Evolutionary conservation across 2,888 invertebrate genomes (phyloP), one percentile per base, ranked within the genome.

Genomic region (Caradrina clavipalpis): DNA sequence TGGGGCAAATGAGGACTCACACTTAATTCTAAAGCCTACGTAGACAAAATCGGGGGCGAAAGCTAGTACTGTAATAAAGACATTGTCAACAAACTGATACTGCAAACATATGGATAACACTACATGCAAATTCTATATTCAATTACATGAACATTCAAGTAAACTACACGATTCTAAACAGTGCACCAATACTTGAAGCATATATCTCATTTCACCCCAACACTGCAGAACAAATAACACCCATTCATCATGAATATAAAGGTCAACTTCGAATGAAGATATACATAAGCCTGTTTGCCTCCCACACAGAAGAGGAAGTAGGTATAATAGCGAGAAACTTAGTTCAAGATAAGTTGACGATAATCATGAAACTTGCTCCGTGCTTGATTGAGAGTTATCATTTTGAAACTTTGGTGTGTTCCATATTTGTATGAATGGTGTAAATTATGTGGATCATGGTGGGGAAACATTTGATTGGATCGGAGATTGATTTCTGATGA

Each of bases 261-360:
- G 68, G 47, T 68, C 35, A 59, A 59, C 61, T 71, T 73, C 42
- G 64, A 80, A 64, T 73, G 59, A 74, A 45, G 63, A 73, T 71
- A 76, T 78, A 70, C 73, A 81, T 82, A 76, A 70, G 73, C 71
- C 57, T 72, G 66, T 81, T 82, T 74, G 47, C 51, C 49, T 61
- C 55, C 49, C 68, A 63, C 22, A 57, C 62, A 51, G 50, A 53
- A 15, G 55, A 64, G 66, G 61, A 79, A 60, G 65, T 64, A 51
- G 59, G 67, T 72, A 80, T 77, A 80, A 80, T 73, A 50, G 67
- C 56, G 54, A 47, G 56, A 71, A 80, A 80, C 81, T 81, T 76
- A 69, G 80, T 82, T 76, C 26, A 10, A 70, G 81, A 71, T 80
- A 72, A 81, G 57, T 79, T 81, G 78, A 69, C 71, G 76, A 79